Conservation (phyloP, 92 coral and sea anemone genomes). For the Zoanthus solanderi region DNA sequence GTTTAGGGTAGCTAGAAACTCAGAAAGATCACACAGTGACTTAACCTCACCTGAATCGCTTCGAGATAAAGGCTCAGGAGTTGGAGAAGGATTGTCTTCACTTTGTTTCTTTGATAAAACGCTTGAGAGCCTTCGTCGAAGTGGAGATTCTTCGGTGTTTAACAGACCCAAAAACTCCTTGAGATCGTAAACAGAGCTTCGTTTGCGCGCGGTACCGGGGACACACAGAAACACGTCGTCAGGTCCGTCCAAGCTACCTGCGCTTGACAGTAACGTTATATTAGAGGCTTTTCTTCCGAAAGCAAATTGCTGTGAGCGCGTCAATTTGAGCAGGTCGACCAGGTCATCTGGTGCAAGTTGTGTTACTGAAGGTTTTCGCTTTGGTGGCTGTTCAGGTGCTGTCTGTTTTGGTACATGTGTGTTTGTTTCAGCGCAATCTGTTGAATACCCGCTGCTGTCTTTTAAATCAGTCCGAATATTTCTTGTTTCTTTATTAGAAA, state of each 20-base stretch:
- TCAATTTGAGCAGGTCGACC: neutral
- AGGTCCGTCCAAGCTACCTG: slow-evolving; percentile 57
- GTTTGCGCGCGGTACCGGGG: slow-evolving; percentile 60
- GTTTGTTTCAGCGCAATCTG: slow-evolving; percentile 24
- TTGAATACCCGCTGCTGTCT: slow-evolving; percentile 23
- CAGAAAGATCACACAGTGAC: slow-evolving; percentile 80
- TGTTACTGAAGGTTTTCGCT: slow-evolving; percentile 9
- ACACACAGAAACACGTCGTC: slow-evolving; percentile 79
- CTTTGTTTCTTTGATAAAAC: slow-evolving; percentile 45
- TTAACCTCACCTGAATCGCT: slow-evolving; percentile 80
- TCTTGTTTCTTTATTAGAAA: slow-evolving; percentile 6
- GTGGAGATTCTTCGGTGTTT: slow-evolving; percentile 70
- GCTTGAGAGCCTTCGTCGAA: slow-evolving; percentile 70
- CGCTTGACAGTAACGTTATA: slow-evolving; percentile 60
- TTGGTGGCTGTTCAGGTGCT: slow-evolving; percentile 31
- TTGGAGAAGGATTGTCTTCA: slow-evolving; percentile 3
- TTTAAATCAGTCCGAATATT: slow-evolving; percentile 46
- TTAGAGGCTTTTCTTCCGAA: slow-evolving; percentile 67
- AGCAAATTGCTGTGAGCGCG: slow-evolving; percentile 38
- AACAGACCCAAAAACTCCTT: slow-evolving; percentile 71
- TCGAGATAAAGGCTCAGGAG: slow-evolving; percentile 72
- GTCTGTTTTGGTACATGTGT: neutral
- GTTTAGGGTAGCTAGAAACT: slow-evolving; percentile 77
- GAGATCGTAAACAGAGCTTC: slow-evolving; percentile 78
- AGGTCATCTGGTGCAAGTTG: slow-evolving; percentile 22